Evolutionary conservation across 1,140 invertebrate genomes (phyloP), one percentile per base, ranked within the genome.

Genomic region (Polypedilum pembai): DNA sequence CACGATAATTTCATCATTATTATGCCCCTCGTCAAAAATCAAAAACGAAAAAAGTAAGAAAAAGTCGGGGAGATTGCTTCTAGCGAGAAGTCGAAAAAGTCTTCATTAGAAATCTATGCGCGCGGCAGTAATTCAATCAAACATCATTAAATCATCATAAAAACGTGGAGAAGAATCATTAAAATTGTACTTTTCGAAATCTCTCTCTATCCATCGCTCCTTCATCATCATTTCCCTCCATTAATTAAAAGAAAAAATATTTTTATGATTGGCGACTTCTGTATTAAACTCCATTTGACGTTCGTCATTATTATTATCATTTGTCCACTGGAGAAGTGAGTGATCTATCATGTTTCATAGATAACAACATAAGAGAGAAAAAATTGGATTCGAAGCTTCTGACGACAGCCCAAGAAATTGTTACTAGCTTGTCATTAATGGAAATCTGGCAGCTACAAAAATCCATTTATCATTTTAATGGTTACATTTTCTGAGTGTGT

Each of bases 381-480:
- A 56, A 56, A 56, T 15, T 56, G 45, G 45, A 56, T n/a, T n/a
- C 12, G n/a, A 15, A n/a, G 45, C n/a, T 56, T n/a, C 8, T 56
- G 45, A 56, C 45, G 12, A 33, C 24, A 33, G 24, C 24, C 24
- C 24, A 5, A 33, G 24, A 33, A 33, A 33, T 56, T n/a, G 45
- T 56, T 56, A n/a, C 12, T 56, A n/a, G 45, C 12, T 56, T 56
- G 45, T 56, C 45, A 56, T 56, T 56, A 56, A 56, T 56, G 45
- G 45, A 56, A 56, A 56, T 56, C 45, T 56, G 45, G 45, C 45
- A 56, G 45, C 45, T 56, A 33, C 45, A n/a, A n/a, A 56, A 56
- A 56, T 69, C 65, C 65, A 69, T 69, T 69, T 69, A 69, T 69
- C 65, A 69, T 69, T 69, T 69, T 69, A 69, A 69, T 69, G 65